Evolutionary conservation across 23 tunicate species (phyloP), one percentile per base, ranked within the genome.

Genomic region (Aplidium turbinatum): DNA sequence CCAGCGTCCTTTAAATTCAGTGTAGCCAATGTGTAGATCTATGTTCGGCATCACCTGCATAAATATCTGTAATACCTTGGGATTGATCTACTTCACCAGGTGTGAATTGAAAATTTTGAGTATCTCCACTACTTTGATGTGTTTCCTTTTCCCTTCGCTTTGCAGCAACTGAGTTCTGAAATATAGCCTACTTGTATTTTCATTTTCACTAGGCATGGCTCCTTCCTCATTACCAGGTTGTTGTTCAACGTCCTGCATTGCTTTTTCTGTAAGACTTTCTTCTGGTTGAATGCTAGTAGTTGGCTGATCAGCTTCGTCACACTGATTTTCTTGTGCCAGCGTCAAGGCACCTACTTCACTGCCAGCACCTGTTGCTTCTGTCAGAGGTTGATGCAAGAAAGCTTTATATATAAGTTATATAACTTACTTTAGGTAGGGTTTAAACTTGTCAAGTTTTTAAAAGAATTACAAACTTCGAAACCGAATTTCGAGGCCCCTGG

Each of bases 281-380:
- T 62, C 69, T 62, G 69, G 69, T 62, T 62, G 69, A 62, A 62
- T 62, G 69, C 69, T 62, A 62, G 69, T n/a, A 28, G 69, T 62
- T 62, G 69, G 69, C 69, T 23, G 22, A 62, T 62, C 69, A 62
- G 22, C 38, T 62, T 62, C 69, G 45, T 62, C 69, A 62, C 69
- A 62, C 69, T 62, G 69, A 62, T 62, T 28, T 62, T 62, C 19
- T 7, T 23, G 22, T 62, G 22, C 22, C 40, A 62, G 19, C 22
- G 19, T 62, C 69, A 62, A 62, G 19, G n/a, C n/a, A n/a, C n/a
- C n/a, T n/a, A n/a, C n/a, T n/a, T n/a, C n/a, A n/a, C n/a, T n/a
- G n/a, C n/a, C n/a, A n/a, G n/a, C n/a, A n/a, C n/a, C n/a, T n/a
- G n/a, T n/a, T n/a, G n/a, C n/a, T n/a, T n/a, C n/a, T n/a, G n/a